Percentiles rank a stretch among this genome's conserved stretches.
Conservation (phyloP, 2,113 vertebrate species). For the Hassar affinis region DNA sequence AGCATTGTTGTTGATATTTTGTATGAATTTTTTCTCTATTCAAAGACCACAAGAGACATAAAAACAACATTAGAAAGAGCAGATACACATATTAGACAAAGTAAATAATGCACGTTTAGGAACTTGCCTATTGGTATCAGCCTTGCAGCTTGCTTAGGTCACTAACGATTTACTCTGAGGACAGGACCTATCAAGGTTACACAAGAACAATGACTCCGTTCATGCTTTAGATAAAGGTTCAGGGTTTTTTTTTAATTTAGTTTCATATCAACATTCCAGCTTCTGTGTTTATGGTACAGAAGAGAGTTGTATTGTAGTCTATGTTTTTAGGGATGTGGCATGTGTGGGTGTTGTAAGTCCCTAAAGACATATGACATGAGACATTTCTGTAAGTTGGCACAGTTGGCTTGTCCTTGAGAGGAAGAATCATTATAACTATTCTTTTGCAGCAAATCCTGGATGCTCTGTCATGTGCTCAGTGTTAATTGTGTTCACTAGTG, state of each 20-base stretch:
- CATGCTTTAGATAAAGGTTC: slow-evolving; percentile 11
- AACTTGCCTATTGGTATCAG: not conserved
- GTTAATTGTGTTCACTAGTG: slow-evolving; percentile 67
- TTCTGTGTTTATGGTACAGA: slow-evolving; percentile 8
- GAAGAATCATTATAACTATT: not conserved
- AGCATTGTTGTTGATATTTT: not conserved
- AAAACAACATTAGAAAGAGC: not conserved
- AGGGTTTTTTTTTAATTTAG: not conserved
- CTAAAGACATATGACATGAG: not conserved
- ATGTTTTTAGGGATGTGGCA: not conserved
- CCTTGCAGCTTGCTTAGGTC: not conserved
- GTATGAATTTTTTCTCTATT: not conserved
- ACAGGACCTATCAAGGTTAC: slow-evolving; percentile 3
- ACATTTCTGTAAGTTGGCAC: not conserved
- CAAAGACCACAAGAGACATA: not conserved
- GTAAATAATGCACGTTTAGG: not conserved
- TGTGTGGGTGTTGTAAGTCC: not conserved
- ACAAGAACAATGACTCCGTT: slow-evolving; percentile 31
- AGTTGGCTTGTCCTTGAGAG: not conserved
- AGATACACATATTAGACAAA: not conserved
- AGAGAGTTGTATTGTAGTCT: not conserved
- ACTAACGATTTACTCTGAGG: not conserved
- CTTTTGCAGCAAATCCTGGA: slow-evolving; percentile 47
- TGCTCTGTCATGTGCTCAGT: slow-evolving; percentile 52
- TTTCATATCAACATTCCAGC: slow-evolving; percentile 15